Evolutionary conservation across 2,888 invertebrate genomes (phyloP), one percentile per base, ranked within the genome.

Genomic region (Acleris sparsana): DNA sequence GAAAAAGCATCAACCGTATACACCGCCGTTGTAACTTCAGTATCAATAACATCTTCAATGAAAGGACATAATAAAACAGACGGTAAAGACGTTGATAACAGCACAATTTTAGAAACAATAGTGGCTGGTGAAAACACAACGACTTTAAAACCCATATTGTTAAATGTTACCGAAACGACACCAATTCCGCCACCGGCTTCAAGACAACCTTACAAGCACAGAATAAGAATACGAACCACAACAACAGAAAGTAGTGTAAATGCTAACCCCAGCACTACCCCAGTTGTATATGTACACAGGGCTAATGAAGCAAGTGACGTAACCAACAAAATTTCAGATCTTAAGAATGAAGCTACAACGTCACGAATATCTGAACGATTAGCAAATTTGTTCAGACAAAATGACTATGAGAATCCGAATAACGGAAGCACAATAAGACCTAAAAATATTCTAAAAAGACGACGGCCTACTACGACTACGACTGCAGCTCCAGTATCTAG

Each of bases 21-120:
- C 65, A 93, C 93, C 6, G 93, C 93, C 3, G 93, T 93, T 48
- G 93, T 93, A 0, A 93, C 93, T 39, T 93, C 93, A 49, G 87
- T 93, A 18, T 93, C 93, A 7, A 91, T 93, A 70, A 93, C 93
- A 29, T 93, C 93, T 3, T 93, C 93, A 25, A 88, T 92, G 77
- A 93, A 92, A 81, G 91, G 87, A 6, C 84, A 83, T 66, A 93
- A 93, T 71, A 91, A 85, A 79, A 92, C 92, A 16, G 92, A 93
- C 68, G 69, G 70, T 4, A 84, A 80, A 72, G 87, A 86, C 52
- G 58, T 68, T 7, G 82, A 82, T 51, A 86, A 86, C 67, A 79
- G 72, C 55, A 90, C 88, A 13, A 43, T 77, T 16, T 66, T 75
- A 6, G 78, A 80, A 67, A 72, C 63, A 33, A 62, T 72, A 44